Evolutionary conservation across 2,113 vertebrate species (phyloP).

Genomic region (Arvicanthis niloticus): DNA sequence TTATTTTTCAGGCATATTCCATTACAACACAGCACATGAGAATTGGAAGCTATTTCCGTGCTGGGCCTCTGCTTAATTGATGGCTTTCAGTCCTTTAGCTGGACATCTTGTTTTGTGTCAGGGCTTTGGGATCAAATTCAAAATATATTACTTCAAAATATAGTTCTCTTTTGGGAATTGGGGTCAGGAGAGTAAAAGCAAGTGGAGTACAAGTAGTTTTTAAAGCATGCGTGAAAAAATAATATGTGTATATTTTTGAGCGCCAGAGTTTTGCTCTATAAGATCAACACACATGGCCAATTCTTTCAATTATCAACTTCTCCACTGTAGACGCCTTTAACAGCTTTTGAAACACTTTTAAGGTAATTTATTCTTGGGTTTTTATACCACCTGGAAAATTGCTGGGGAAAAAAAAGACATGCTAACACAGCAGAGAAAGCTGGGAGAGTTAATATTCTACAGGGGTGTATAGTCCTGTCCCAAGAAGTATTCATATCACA

Average conservation of each 20-base stretch:
- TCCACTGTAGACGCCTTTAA: constrained; percentile 8
- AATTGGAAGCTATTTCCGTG: constrained; percentile 69
- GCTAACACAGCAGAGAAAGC: background rate
- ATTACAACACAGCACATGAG: constrained; percentile 49
- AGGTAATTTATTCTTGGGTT: background rate
- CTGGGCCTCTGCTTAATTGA: constrained; percentile 65
- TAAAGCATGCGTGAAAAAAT: background rate
- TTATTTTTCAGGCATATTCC: constrained; percentile 26
- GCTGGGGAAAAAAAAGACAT: background rate
- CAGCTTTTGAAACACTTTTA: background rate
- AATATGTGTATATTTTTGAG: background rate
- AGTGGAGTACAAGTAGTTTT: constrained; percentile 68
- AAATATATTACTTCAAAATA: constrained; percentile 75
- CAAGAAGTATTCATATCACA: background rate
- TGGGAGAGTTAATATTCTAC: fast-evolving
- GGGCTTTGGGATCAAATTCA: constrained; percentile 66
- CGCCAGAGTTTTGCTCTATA: constrained; percentile 20
- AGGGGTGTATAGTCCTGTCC: background rate
- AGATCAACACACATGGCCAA: constrained; percentile 18
- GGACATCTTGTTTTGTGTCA: constrained; percentile 63
- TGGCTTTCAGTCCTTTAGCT: constrained; percentile 73
- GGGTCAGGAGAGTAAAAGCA: constrained; percentile 52
- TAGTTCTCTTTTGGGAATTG: constrained; percentile 70
- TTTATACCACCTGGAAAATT: background rate
- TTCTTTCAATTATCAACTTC: background rate